Evolutionary conservation across 2,888 invertebrate species (phyloP).

Genomic region (Synergus japonicus): DNA sequence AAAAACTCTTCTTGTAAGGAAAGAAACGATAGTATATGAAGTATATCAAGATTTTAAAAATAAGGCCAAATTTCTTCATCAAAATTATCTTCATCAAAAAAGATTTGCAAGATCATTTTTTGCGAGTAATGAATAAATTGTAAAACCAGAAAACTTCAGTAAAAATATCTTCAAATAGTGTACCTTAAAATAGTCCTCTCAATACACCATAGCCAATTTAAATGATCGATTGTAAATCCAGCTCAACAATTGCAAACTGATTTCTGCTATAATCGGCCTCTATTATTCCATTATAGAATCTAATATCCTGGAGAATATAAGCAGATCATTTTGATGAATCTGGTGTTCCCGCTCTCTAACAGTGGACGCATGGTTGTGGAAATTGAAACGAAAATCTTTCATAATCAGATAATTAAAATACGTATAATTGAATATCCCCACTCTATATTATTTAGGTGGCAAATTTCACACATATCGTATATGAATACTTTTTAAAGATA

Average conservation of each 20-base stretch:
- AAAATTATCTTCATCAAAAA: not conserved
- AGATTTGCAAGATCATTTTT: not conserved
- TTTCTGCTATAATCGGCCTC: constrained; percentile 4
- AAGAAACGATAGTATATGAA: not conserved
- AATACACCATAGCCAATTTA: not conserved
- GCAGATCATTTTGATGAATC: constrained; percentile 2
- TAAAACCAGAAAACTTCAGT: no score
- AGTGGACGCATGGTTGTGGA: not conserved
- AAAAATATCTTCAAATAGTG: not conserved
- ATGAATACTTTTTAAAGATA: no score
- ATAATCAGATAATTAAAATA: constrained; percentile 7
- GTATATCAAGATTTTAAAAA: not conserved
- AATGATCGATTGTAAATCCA: not conserved
- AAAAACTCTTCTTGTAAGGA: not conserved
- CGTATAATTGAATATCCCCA: no score
- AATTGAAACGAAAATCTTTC: not conserved
- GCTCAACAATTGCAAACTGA: not conserved
- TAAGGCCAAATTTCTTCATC: no score
- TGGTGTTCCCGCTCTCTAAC: not conserved
- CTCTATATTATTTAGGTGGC: not conserved
- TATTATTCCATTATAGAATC: constrained; percentile 5
- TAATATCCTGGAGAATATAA: not conserved
- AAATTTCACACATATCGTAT: no score
- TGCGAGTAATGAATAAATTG: not conserved
- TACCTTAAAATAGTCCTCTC: not conserved